Evolutionary conservation across 2,797 vertebrate species (phyloP).

Genomic region (Tamandua tetradactyla): DNA sequence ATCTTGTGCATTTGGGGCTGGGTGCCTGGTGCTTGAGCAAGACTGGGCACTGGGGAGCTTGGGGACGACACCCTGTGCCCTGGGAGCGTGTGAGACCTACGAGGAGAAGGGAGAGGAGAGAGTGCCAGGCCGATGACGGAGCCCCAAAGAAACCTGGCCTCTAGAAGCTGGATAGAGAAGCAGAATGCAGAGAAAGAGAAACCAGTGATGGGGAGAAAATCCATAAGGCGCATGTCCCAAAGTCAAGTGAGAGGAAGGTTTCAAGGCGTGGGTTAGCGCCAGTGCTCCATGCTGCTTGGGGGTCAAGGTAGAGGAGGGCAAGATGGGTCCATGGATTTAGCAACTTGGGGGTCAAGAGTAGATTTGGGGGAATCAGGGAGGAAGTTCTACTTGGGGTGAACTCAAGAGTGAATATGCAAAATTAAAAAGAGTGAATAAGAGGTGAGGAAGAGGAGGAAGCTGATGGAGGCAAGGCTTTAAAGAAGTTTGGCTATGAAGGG

Average conservation of each 20-base stretch:
- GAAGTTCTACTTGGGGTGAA: background rate
- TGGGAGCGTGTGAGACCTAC: background rate
- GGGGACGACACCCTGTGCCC: background rate
- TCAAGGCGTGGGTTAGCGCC: background rate
- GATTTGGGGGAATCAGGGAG: background rate
- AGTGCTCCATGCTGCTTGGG: accelerated
- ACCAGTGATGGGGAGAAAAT: background rate
- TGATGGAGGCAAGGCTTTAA: background rate
- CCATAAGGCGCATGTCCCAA: background rate
- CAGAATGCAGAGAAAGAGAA: accelerated
- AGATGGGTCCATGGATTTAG: background rate
- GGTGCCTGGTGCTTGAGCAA: background rate
- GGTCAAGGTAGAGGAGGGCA: background rate
- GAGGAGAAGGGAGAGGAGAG: background rate
- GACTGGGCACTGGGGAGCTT: background rate
- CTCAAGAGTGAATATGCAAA: background rate
- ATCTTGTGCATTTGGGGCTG: background rate
- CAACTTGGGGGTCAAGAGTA: background rate
- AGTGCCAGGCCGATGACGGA: background rate
- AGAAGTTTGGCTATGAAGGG: background rate
- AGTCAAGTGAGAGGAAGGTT: no score
- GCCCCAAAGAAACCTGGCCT: background rate
- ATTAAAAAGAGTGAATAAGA: background rate
- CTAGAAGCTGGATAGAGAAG: background rate
- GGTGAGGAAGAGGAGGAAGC: background rate